A percentile compares a stretch with the other conserved stretches of the same genome.
These are phyloP conservation scores for Sterrhoptilus dennistouni DNA, from an alignment of 2,113 vertebrate species.

Conservation along the genomic window DNA sequence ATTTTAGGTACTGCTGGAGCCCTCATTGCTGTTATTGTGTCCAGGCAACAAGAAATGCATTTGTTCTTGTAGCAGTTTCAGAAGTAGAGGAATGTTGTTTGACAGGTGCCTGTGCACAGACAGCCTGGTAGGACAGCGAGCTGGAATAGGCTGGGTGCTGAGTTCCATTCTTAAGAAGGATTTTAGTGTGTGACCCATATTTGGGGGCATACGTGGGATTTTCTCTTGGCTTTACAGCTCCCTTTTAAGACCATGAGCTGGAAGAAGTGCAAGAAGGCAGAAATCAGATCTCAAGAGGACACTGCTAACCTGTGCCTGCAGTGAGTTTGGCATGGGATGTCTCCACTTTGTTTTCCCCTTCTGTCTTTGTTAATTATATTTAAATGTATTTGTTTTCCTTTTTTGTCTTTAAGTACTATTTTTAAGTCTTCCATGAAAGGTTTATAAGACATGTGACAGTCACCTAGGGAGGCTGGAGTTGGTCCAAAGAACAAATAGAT, in stretches of 20 bases:
- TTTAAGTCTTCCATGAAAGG: constrained; percentile 42
- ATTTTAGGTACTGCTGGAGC: background rate
- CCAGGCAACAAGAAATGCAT: background rate
- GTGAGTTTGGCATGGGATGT: background rate
- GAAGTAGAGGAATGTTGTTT: background rate
- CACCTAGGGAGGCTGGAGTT: constrained; percentile 31
- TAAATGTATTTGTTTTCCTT: constrained; percentile 35
- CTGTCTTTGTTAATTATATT: background rate
- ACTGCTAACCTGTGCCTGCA: background rate
- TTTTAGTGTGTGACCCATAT: background rate
- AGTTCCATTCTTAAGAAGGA: background rate
- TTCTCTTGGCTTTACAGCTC: background rate
- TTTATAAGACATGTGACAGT: constrained; percentile 45
- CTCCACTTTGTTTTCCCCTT: background rate
- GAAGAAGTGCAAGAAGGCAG: background rate
- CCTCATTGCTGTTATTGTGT: background rate
- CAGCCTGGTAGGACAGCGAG: background rate
- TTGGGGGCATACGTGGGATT: background rate
- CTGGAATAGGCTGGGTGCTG: background rate
- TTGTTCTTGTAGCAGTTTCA: background rate
- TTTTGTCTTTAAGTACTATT: constrained; percentile 7
- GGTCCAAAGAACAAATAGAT: constrained; percentile 61
- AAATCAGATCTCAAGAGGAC: background rate
- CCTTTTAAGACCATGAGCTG: background rate
- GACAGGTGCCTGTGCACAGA: background rate